Evolutionary conservation across 2,113 vertebrate species (phyloP), one percentile per base, ranked within the genome.

Genomic region (Burhinus bistriatus): DNA sequence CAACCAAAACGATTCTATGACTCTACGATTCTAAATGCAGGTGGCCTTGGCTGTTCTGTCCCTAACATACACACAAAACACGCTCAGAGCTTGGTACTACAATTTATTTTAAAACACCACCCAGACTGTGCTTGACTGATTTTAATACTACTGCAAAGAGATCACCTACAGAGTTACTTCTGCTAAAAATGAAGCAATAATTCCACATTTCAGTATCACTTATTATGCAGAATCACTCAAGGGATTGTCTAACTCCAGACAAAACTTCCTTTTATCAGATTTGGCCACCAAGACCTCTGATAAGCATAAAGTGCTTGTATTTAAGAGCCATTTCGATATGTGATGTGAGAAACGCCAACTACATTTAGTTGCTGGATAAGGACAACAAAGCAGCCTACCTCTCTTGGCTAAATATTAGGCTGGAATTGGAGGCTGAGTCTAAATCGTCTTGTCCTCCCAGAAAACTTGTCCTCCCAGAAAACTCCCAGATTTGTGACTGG

Each of bases 331-430:
- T 36, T 76, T 44, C 0, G 1, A 76, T 32, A 21, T 4, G 10
- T 0, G 2, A 27, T 12, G 32, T 11, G 47, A 66, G 79, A 64
- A 77, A 25, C 15, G 34, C 54, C 29, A 30, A 3, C 23, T 20
- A 21, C 49, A 11, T 44, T 42, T 9, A 34, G 20, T 44, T 57
- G 32, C 32, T 69, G 81, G 36, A 12, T 55, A 29, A 34, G n/a
- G n/a, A 77, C 58, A 49, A 8, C 25, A 40, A 57, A 79, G n/a
- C 72, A 47, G 18, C 40, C 27, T 7, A 7, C 17, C 26, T 45
- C 2, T 0, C 38, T 30, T 36, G 32, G 58, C 29, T 36, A 9
- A 64, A 13, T 6, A 25, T 2, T 23, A 3, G 7, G 47, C 73
- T 62, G 62, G 34, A 83, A 29, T 7, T 36, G 15, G 18, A 81